These are phyloP conservation scores for Schlechtendalia chinensis DNA, from an alignment of 1,140 invertebrate genomes.

Conservation along the genomic window DNA sequence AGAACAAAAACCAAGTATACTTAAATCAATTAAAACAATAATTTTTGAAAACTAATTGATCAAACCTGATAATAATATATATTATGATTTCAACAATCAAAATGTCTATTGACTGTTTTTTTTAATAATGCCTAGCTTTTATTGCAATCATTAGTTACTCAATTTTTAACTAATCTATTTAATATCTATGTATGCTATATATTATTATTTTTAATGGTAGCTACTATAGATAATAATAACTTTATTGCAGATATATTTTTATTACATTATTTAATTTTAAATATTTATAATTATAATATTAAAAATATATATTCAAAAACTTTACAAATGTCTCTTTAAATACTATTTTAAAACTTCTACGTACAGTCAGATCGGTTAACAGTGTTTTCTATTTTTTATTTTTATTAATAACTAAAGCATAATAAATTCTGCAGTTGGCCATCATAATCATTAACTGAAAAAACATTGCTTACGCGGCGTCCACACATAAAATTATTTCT, in stretches of 20 bases:
- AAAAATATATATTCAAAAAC: too few relatives aligned
- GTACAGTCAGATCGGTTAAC: too few relatives aligned
- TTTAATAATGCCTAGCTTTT: slow-evolving; percentile 33
- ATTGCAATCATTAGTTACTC: slow-evolving; percentile 15
- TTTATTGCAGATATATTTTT: background rate
- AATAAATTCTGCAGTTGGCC: background rate
- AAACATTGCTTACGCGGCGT: slow-evolving; percentile 40
- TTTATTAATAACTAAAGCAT: too few relatives aligned
- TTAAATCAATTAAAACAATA: background rate
- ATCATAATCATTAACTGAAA: slow-evolving; percentile 5
- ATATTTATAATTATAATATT: too few relatives aligned
- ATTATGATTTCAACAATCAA: too few relatives aligned
- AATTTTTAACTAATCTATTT: background rate
- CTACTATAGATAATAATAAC: background rate
- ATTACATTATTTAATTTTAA: too few relatives aligned
- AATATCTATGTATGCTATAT: slow-evolving; percentile 9
- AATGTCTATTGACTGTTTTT: slow-evolving; percentile 1
- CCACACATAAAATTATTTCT: background rate
- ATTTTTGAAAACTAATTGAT: too few relatives aligned
- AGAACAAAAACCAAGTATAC: background rate
- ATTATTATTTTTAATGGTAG: slow-evolving; percentile 21
- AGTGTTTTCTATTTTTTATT: background rate
- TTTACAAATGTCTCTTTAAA: too few relatives aligned
- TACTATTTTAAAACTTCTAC: too few relatives aligned
- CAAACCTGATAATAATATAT: too few relatives aligned